Percentiles rank a stretch among this genome's conserved stretches.
Conservation (phyloP, 2,888 invertebrate species). For the Pollenia labialis region DNA sequence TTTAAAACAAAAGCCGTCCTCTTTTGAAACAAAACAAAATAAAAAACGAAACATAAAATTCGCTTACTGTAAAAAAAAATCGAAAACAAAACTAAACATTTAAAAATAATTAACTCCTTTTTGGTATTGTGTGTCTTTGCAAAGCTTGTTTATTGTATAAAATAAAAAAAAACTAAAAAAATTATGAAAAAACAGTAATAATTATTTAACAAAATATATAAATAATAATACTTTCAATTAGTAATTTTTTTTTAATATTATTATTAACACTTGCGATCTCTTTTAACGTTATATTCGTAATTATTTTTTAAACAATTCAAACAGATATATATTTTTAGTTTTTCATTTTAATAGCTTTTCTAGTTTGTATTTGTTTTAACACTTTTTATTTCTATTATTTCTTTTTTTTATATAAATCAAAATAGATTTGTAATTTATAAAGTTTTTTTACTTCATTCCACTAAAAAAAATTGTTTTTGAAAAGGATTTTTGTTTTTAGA, state of each 20-base stretch:
- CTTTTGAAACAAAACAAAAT: conserved; percentile 43
- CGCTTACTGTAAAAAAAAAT: conserved; percentile 50
- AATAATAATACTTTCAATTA: conserved; percentile 60
- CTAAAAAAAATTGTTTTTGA: conserved; percentile 46
- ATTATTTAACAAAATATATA: conserved; percentile 37
- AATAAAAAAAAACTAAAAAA: conserved; percentile 35
- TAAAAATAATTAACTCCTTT: background rate
- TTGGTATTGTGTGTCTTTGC: conserved; percentile 69
- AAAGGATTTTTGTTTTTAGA: conserved; percentile 31
- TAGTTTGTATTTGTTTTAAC: conserved; percentile 55
- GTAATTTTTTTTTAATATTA: conserved; percentile 51
- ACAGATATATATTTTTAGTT: background rate
- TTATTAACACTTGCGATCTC: conserved; percentile 71
- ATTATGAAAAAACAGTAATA: conserved; percentile 28
- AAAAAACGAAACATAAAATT: conserved; percentile 50
- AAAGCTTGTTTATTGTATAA: conserved; percentile 66
- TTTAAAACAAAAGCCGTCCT: conserved; percentile 66
- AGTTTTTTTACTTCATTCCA: conserved; percentile 71
- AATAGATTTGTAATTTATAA: conserved; percentile 34
- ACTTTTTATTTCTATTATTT: conserved; percentile 38
- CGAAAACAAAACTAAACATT: background rate
- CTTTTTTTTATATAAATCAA: conserved; percentile 8
- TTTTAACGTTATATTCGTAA: conserved; percentile 69
- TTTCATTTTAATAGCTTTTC: conserved; percentile 68
- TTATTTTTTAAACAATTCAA: conserved; percentile 53